Evolutionary conservation across 2,113 vertebrate genomes (phyloP), one percentile per base, ranked within the genome.

Genomic region (Semnopithecus entellus): DNA sequence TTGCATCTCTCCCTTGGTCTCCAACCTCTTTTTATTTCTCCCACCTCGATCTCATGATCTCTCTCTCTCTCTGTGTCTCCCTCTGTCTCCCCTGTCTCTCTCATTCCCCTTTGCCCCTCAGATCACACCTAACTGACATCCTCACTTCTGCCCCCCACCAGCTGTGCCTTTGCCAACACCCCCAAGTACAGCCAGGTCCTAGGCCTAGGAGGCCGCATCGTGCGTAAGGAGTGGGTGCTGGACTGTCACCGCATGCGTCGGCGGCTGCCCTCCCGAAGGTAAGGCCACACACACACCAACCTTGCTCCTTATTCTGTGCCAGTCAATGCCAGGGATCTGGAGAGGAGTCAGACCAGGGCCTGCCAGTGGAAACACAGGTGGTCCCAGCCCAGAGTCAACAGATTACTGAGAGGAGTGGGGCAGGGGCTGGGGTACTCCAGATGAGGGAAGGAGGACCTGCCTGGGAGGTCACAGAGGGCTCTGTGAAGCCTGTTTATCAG

Each of bases 121-220:
- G 5, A 66, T 80, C 96, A 43, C 30, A 8, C 16, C 70, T 43
- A 27, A 92, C 84, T 61, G 64, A 89, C 10, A 3, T n/a, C 52
- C 75, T 59, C 84, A 20, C 9, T 94, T 92, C 48, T 93, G 40
- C 14, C 55, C 96, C 81, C 81, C 48, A 27, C 35, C 97, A 99
- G 99, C 97, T 99, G 99, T 97, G 99, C 99, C 95, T 99, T 99
- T 93, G 99, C 99, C 18, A 99, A 99, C 98, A 99, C 99, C 0
- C 99, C 99, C 75, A 99, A 99, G 98, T 99, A 99, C 98, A 99
- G 99, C 98, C 99, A 99, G 95, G 99, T 99, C 95, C 99, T 99
- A 70, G 97, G 99, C 57, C 99, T 99, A 0, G 99, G 99, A 57
- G 99, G 99, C 76, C 98, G 98, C 55, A 99, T 99, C 0, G 99